Percentiles rank a stretch among this genome's conserved stretches.
Conservation (phyloP, 2,888 invertebrate species). For the Gonocerus acuteangulatus region DNA sequence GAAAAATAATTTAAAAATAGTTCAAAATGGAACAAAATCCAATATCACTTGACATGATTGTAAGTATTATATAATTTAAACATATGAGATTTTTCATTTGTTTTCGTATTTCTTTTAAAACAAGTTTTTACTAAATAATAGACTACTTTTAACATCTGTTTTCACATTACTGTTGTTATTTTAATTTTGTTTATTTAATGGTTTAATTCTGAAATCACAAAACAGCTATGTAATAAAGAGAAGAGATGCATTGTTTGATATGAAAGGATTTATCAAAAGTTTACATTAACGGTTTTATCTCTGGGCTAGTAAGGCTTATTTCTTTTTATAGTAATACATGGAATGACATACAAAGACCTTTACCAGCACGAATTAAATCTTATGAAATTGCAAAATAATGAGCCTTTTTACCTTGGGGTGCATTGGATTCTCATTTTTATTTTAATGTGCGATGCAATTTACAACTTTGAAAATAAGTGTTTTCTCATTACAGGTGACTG, state of each 20-base stretch:
- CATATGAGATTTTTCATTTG: background rate
- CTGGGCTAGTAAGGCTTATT: too few relatives aligned
- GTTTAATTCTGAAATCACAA: too few relatives aligned
- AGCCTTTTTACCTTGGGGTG: background rate
- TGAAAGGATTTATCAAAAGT: too few relatives aligned
- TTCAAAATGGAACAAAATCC: constrained; percentile 25
- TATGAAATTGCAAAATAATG: constrained; percentile 11
- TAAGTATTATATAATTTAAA: constrained; percentile 17
- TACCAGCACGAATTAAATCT: constrained; percentile 9
- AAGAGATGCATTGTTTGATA: too few relatives aligned
- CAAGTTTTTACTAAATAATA: too few relatives aligned
- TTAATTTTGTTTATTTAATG: too few relatives aligned
- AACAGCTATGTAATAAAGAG: too few relatives aligned
- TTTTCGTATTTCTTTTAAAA: background rate
- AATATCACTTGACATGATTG: constrained; percentile 29
- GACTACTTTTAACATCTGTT: too few relatives aligned
- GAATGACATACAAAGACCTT: constrained; percentile 14
- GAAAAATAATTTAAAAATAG: background rate
- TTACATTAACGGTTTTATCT: too few relatives aligned
- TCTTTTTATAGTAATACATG: too few relatives aligned
- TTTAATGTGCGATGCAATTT: background rate
- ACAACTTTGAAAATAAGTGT: background rate
- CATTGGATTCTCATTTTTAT: constrained; percentile 2
- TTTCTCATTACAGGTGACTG: constrained; percentile 31
- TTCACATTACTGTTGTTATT: too few relatives aligned